These are phyloP conservation scores for Huso huso DNA, from an alignment of 2,797 vertebrate genomes.

Conservation along the genomic window DNA sequence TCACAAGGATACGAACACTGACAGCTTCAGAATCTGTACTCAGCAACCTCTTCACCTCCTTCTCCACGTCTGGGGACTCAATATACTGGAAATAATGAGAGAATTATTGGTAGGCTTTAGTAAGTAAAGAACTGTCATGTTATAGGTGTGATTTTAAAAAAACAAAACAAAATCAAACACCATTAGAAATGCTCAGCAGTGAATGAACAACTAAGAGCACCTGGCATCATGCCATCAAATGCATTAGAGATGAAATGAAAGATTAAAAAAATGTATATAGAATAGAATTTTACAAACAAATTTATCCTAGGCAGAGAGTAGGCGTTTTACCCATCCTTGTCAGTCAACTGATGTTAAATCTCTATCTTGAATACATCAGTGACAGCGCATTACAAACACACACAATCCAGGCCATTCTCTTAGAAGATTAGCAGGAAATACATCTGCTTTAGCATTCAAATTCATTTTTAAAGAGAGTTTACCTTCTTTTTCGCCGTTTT, in stretches of 20 bases:
- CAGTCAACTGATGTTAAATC: too few relatives aligned
- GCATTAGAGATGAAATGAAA: constrained; percentile 61
- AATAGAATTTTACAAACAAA: constrained; percentile 40
- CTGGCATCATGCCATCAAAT: constrained; percentile 36
- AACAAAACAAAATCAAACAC: too few relatives aligned
- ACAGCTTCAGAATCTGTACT: constrained; percentile 87
- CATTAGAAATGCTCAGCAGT: too few relatives aligned
- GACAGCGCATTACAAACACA: too few relatives aligned
- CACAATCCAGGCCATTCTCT: too few relatives aligned
- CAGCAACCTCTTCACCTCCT: constrained; percentile 88
- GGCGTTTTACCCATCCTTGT: constrained; percentile 7
- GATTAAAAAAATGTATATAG: not conserved
- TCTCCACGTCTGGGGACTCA: constrained; percentile 88
- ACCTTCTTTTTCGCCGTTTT: constrained; percentile 92
- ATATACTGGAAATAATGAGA: constrained; percentile 57
- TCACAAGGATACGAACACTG: constrained; percentile 84
- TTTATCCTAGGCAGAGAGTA: constrained; percentile 54
- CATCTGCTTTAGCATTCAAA: too few relatives aligned
- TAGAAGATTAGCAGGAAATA: too few relatives aligned
- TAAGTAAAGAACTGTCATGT: too few relatives aligned
- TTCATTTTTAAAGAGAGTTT: not conserved
- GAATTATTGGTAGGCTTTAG: too few relatives aligned
- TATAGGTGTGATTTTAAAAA: too few relatives aligned
- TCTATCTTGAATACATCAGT: too few relatives aligned
- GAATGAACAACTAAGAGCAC: not conserved